phyloP scores from a whole-genome alignment of 2,797 vertebrate species.

The Cryptoblepharus egeriae region DNA sequence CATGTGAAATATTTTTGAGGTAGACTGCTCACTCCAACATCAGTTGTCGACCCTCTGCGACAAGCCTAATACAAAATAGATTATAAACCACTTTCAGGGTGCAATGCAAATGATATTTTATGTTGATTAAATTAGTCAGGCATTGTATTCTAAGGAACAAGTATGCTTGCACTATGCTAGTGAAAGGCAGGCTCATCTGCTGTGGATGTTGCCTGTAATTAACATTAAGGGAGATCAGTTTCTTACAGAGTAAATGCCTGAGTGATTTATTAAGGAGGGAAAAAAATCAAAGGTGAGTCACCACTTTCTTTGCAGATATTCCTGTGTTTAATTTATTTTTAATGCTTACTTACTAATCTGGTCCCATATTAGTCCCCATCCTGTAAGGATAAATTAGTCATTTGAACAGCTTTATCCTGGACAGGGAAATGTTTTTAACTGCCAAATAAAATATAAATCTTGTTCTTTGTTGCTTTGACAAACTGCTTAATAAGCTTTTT shows the following conservation, averaged over 20 bases:
- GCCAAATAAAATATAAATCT: constrained; percentile 57
- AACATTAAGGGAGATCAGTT: background rate
- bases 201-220: constrained; percentile 8
- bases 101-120: background rate
- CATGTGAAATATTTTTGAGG: background rate
- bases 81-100: background rate
- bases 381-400: constrained; percentile 40
- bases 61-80: background rate
- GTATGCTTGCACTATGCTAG: constrained; percentile 22
- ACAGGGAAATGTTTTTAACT: constrained; percentile 43
- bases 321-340: constrained; percentile 29
- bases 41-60: background rate
- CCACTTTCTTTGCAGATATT: constrained; percentile 39
- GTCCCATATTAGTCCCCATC: constrained; percentile 5
- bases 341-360: background rate
- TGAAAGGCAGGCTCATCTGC: constrained; percentile 13
- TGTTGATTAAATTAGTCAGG: constrained; percentile 19
- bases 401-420: constrained; percentile 50
- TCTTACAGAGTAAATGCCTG: background rate
- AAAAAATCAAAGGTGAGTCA: constrained; percentile 42
- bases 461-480: constrained; percentile 37
- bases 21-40: background rate
- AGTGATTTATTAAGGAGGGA: constrained; percentile 25
- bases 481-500: constrained; percentile 54
- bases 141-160: background rate